Evolutionary conservation across 1,140 invertebrate genomes (phyloP), one percentile per base, ranked within the genome.

Genomic region (Cataglyphis hispanica): DNA sequence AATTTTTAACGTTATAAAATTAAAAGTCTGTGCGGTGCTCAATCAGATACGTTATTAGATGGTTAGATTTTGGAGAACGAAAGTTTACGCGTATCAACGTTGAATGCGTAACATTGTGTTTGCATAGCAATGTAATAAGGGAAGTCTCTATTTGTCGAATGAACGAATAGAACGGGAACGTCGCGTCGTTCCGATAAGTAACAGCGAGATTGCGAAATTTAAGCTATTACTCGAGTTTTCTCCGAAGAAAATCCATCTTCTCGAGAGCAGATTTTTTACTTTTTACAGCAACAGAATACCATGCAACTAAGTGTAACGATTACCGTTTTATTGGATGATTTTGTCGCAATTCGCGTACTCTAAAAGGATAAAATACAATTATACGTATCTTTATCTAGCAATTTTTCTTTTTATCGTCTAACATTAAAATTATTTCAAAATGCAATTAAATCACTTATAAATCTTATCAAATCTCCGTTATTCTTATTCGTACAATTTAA

Each of bases 191-290:
- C 25, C 50, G 50, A 72, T 81, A 81, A 81, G 66, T 81, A 81
- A 81, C 78, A 58, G 66, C 66, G n/a, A 67, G 43, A 80, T 67
- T 31, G 43, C 50, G 25, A 81, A 81, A 81, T 81, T 81, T 81
- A 81, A 70, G 66, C 66, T 72, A 81, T 81, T 81, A 81, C 66
- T 58, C 66, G 66, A 60, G 66, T 66, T 81, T 70, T 43, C 66
- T 43, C 25, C 19, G 19, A 40, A 43, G 66, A 81, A 81, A 81
- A 81, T 81, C 34, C 40, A 72, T 81, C 66, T 81, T 58, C 66
- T 27, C 25, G 37, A 81, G 25, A 72, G 40, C 31, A 50, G 43
- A 69, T 77, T 25, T 72, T 66, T 78, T 67, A 50, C n/a, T 50
- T n/a, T 40, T 34, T 81, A 31, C 31, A 31, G 25, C 34, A 31